Conservation (phyloP, 2,797 vertebrate genomes). For the Dicrostonyx torquatus region DNA sequence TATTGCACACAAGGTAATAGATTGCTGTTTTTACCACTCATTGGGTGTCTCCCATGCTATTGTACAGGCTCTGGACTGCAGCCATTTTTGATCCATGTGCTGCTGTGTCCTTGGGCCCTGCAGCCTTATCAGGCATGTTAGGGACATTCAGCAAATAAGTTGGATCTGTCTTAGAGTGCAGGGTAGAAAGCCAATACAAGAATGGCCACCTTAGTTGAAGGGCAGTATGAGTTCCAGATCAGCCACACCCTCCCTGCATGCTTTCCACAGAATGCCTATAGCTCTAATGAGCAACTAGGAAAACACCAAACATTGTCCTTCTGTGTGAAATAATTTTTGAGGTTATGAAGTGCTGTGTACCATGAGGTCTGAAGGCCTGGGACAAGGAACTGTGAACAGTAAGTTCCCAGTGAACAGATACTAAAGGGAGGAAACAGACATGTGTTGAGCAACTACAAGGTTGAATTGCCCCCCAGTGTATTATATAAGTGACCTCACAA, state of each 20-base stretch:
- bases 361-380: neutral
- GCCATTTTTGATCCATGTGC: neutral
- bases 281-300: neutral
- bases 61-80: neutral
- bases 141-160: neutral
- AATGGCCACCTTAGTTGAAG: neutral
- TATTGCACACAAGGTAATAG: neutral
- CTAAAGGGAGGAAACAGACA: neutral
- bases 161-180: conserved; percentile 10
- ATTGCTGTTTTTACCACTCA: neutral
- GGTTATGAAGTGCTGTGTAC: neutral
- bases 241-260: neutral
- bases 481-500: neutral
- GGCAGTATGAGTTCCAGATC: neutral
- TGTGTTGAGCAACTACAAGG: neutral
- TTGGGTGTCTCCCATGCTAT: neutral
- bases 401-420: neutral
- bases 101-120: neutral
- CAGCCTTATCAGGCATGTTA: neutral
- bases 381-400: neutral
- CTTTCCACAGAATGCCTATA: neutral
- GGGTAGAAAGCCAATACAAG: conserved; percentile 16
- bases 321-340: neutral
- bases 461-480: neutral
- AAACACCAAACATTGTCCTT: neutral